These are phyloP conservation scores for Tetramorium alpestre DNA, from an alignment of 1,140 invertebrate genomes.

Conservation along the genomic window DNA sequence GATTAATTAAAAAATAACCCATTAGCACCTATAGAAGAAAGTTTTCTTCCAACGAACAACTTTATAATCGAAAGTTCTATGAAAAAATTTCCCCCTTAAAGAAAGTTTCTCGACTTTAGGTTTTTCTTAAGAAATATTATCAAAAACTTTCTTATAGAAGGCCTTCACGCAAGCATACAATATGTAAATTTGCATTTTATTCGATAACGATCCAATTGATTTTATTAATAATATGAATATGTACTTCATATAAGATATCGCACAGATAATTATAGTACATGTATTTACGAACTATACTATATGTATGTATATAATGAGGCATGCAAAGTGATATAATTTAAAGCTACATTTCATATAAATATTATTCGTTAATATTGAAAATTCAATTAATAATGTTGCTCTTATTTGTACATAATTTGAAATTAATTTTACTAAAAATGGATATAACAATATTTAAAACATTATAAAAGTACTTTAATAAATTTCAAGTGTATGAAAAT, in stretches of 20 bases:
- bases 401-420: not conserved
- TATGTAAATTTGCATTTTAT: not conserved
- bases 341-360: not conserved
- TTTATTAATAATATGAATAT: not conserved
- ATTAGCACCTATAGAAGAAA: constrained; percentile 47
- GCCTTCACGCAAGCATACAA: not conserved
- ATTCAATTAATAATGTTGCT: not conserved
- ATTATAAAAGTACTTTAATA: not conserved
- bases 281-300: not conserved
- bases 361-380: not conserved
- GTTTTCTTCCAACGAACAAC: constrained; percentile 13
- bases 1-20: constrained; percentile 40
- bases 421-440: not conserved
- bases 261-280: not conserved
- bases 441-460: not conserved
- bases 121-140: constrained; percentile 47
- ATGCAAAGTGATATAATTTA: not conserved
- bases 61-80: constrained; percentile 49
- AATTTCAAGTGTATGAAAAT: not conserved
- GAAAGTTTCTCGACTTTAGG: constrained; percentile 36
- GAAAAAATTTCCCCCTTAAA: constrained; percentile 43
- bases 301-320: not conserved
- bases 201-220: constrained; percentile 11
- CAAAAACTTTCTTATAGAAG: constrained; percentile 45
- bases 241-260: not conserved